Base-by-base conservation (phyloP, 2,888 invertebrate genomes). In the Lycia hirtaria region DNA sequence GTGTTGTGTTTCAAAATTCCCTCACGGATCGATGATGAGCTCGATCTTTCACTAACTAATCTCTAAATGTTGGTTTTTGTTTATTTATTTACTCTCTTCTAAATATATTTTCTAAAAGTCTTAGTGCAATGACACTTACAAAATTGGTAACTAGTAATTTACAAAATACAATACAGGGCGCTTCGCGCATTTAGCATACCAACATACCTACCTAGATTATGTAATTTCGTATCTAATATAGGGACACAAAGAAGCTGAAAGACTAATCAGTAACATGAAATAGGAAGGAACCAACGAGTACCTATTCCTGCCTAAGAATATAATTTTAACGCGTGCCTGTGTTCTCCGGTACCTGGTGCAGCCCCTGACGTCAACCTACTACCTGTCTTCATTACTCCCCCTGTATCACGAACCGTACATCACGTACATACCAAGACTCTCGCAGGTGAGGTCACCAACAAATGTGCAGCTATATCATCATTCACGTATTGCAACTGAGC, bases 351-450 rank as follows among this genome's bases (percentile, higher is more conserved):
- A n/a, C n/a, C 73, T 65, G 72, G 75, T 70, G 73, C 87, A 89
- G 91, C 89, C 89, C 78, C 83, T 87, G 87, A 79, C 83, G 62
- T 87, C 88, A 62, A 66, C 73, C 72, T 91, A 88, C 88, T 89
- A 90, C 85, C 78, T 87, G 69, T 80, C 87, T 58, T 81, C 87
- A 65, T 78, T 78, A 64, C 77, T 81, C 70, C 86, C 87, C 71
- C 83, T 80, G 78, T 87, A 87, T 83, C 80, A 84, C 83, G 73
- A 79, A 67, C 88, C 89, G 78, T 87, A 84, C 82, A 70, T 86
- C 73, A 73, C 85, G 67, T 90, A 90, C 71, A 79, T 83, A 75
- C 90, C 91, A 62, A 87, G 73, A 77, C 79, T 90, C 64, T 83
- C 88, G 35, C 89, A 90, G 90, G 91, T 91, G 80, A 90, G 91